A percentile compares a stretch with the other conserved stretches of the same genome.
Conservation (phyloP, 2,797 vertebrate species). For the Aldrovandia affinis region DNA sequence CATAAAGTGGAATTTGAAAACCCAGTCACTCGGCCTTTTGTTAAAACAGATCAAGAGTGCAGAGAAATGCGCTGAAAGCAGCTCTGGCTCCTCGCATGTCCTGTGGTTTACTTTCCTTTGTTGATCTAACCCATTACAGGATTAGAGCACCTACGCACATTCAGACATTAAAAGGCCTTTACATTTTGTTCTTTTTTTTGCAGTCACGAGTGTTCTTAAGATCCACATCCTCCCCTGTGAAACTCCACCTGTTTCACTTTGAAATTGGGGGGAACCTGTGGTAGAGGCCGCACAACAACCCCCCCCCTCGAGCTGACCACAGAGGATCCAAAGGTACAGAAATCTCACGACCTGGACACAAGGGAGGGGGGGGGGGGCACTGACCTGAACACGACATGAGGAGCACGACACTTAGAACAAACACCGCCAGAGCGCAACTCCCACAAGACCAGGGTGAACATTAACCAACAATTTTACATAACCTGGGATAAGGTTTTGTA, state of each 20-base stretch:
- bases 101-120: neutral
- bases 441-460: constrained; percentile 6
- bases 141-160: neutral
- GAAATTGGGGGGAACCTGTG: neutral
- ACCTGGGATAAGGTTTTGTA: constrained; percentile 18
- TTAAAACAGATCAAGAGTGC: neutral
- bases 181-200: neutral
- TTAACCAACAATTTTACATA: constrained; percentile 27
- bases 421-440: constrained; percentile 8
- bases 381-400: neutral
- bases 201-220: neutral
- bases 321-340: constrained; percentile 21
- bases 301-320: neutral
- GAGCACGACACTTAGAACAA: neutral
- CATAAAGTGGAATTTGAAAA: neutral
- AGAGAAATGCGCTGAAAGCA: neutral
- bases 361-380: no score
- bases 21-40: neutral
- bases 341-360: neutral
- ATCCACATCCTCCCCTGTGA: neutral
- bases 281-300: neutral
- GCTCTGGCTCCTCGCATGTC: neutral
- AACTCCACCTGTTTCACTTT: neutral
- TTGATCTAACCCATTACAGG: constrained; percentile 15
- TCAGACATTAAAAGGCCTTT: neutral